Evolutionary conservation across 2,113 vertebrate genomes (phyloP), one percentile per base, ranked within the genome.

Genomic region (Holacanthus passer): DNA sequence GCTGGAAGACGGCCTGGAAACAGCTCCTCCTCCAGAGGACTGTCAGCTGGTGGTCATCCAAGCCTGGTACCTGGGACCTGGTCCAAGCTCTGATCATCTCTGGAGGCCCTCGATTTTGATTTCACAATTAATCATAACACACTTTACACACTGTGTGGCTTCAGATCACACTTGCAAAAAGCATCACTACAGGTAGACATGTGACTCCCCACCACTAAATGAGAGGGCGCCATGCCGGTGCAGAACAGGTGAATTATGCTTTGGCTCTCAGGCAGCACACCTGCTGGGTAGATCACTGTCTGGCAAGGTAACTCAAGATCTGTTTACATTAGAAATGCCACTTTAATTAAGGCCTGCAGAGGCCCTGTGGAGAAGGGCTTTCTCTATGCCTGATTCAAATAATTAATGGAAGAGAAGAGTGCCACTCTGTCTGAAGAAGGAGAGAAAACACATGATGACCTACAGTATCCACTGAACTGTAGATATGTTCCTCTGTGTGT

Each of bases 301-400:
- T 89, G 86, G 86, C 88, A 83, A 71, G 75, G 60, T 84, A 79
- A 78, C 75, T 58, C 41, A 53, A 89, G 89, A 89, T 92, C 83
- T 91, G 81, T 91, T 93, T 91, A 86, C 83, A 86, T 78, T 79
- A 81, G 79, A 91, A 91, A 91, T 88, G 90, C 81, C 85, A 89
- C 85, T 94, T 95, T 93, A 95, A 94, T 94, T 93, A 94, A 91
- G 90, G 73, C 66, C 81, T 79, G 72, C 86, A 74, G 84, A 87
- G 84, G 69, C 74, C 73, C 74, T 79, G 76, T 80, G 74, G 29
- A 82, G 73, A 74, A 45, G 76, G 86, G 73, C 77, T 71, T 81
- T 78, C 67, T 90, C 65, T 85, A 56, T 85, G 92, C 78, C 84
- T 88, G 82, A 93, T 91, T 89, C 82, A 92, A 88, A 81, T 76